Evolutionary conservation across 1,140 invertebrate genomes (phyloP).

Genomic region (Calosoma granatense): DNA sequence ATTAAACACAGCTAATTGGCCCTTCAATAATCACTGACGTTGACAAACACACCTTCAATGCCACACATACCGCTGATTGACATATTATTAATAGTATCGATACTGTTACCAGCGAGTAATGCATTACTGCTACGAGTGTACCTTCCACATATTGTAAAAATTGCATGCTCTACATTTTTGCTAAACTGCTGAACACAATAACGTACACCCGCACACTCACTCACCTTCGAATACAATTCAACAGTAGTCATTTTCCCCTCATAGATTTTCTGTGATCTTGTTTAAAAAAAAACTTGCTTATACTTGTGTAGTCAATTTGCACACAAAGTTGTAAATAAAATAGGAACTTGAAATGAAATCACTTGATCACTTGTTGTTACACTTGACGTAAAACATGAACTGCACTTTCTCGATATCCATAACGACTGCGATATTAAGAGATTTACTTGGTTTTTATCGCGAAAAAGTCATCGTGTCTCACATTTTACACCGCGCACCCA

Average conservation of each 20-base stretch:
- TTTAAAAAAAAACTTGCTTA: not conserved
- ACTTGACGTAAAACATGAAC: not conserved
- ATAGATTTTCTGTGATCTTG: no score
- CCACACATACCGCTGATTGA: not conserved
- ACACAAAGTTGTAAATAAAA: not conserved
- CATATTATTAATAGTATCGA: constrained; percentile 8
- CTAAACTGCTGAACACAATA: constrained; percentile 17
- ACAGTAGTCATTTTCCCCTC: constrained; percentile 37
- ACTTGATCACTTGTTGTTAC: not conserved
- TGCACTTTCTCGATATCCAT: not conserved
- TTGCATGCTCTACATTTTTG: constrained; percentile 14
- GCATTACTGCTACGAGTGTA: no score
- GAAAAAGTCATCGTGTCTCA: not conserved
- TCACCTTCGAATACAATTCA: constrained; percentile 43
- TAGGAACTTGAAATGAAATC: not conserved
- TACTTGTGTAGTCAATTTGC: not conserved
- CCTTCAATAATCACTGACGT: not conserved
- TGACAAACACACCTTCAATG: constrained; percentile 2
- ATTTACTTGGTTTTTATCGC: not conserved
- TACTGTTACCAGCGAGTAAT: no score
- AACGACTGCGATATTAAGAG: not conserved
- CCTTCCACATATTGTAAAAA: constrained; percentile 12
- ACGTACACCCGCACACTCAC: no score
- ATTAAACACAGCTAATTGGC: not conserved
- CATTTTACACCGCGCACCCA: no score